phyloP scores from a whole-genome alignment of 2,113 vertebrate genomes.

The Nerophis lumbriciformis region DNA sequence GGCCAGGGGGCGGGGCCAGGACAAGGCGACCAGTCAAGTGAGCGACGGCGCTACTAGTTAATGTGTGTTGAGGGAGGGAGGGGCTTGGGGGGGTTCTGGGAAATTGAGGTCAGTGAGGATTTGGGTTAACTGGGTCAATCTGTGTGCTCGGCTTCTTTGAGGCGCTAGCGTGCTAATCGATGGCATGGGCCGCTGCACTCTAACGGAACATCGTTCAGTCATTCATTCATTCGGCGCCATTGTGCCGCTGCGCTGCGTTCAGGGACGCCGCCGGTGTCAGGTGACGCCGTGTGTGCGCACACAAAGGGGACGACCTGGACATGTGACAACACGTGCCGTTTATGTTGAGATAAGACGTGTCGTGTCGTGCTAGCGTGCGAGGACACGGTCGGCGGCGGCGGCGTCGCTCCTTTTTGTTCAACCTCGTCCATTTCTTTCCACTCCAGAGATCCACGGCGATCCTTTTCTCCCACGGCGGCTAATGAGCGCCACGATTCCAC shows the following conservation, averaged over 20 bases:
- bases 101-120: slow-evolving; percentile 42
- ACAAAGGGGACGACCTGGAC: slow-evolving; percentile 3
- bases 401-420: too few relatives aligned
- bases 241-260: too few relatives aligned
- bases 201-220: too few relatives aligned
- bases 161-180: slow-evolving; percentile 15
- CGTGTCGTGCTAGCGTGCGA: too few relatives aligned
- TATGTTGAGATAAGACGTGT: too few relatives aligned
- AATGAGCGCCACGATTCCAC: slow-evolving; percentile 43
- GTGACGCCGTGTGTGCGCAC: not conserved
- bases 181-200: not conserved
- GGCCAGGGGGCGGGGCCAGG: not conserved
- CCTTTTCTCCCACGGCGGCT: slow-evolving; percentile 3
- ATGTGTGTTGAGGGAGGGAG: not conserved
- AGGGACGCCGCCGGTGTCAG: too few relatives aligned
- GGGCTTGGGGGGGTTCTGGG: not conserved
- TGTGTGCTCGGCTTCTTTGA: slow-evolving; percentile 21
- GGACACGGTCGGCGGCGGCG: too few relatives aligned
- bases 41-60: not conserved
- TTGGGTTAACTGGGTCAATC: slow-evolving; percentile 45
- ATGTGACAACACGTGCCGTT: not conserved
- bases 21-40: not conserved
- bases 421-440: slow-evolving; percentile 46
- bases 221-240: too few relatives aligned
- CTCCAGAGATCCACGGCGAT: slow-evolving; percentile 25